Conservation (phyloP, 2,797 vertebrate species). For the Aselliscus stoliczkanus region DNA sequence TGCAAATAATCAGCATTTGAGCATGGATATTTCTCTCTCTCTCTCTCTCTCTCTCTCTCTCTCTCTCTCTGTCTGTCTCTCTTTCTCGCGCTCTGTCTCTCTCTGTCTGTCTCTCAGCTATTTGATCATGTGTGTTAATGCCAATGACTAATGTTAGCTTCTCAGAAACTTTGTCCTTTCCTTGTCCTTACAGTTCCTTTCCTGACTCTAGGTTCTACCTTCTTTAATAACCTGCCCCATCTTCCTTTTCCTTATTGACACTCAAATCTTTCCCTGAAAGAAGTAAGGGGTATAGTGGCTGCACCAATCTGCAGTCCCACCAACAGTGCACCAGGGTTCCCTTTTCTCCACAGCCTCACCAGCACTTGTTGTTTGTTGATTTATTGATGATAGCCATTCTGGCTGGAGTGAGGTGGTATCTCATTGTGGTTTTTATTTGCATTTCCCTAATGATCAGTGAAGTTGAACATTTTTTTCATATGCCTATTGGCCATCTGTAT, state of each 20-base stretch:
- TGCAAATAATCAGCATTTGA: not conserved
- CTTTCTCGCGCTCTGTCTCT: rapidly evolving
- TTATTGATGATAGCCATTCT: too few species aligned
- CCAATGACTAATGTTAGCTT: not conserved
- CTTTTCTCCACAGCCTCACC: too few species aligned
- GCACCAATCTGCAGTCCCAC: too few species aligned
- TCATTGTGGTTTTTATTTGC: too few species aligned
- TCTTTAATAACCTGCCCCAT: not conserved
- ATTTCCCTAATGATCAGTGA: too few species aligned
- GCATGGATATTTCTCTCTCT: not conserved
- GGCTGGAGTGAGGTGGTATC: too few species aligned
- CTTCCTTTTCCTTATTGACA: not conserved
- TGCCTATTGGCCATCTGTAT: too few species aligned
- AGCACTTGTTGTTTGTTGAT: too few species aligned
- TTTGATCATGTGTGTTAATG: not conserved
- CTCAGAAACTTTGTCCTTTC: not conserved
- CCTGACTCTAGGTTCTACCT: not conserved
- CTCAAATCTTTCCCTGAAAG: not conserved
- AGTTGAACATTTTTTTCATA: too few species aligned
- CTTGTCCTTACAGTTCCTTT: not conserved
- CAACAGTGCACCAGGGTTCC: too few species aligned
- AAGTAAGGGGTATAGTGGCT: not conserved
- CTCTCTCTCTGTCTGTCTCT: not conserved
- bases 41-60: not conserved
- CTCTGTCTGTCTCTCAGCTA: not conserved